Percentiles rank a stretch among this genome's conserved stretches.
Evolutionary conservation across 2,888 invertebrate species (phyloP).

Genomic region (Drosophila neonasuta): DNA sequence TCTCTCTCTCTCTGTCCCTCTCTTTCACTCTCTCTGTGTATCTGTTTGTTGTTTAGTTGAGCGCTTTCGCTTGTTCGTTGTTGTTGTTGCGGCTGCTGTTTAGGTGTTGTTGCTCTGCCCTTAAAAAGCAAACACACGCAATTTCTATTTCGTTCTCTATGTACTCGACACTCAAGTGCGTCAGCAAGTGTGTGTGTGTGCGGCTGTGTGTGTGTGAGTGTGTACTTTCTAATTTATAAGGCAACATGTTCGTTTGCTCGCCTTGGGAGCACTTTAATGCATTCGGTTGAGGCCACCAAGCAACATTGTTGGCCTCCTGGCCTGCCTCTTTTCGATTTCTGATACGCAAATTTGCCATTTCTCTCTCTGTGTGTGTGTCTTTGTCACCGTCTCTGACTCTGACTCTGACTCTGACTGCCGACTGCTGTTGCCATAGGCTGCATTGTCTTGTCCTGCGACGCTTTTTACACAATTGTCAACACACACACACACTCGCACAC

Average conservation of each 20-base stretch:
- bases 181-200: constrained; percentile 8
- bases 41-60: constrained; percentile 29
- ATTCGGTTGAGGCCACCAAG: constrained; percentile 47
- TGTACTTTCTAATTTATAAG: constrained; percentile 70
- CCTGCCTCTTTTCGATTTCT: constrained; percentile 59
- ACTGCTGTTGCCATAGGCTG: constrained; percentile 37
- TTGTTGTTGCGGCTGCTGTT: constrained; percentile 18
- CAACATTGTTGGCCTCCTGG: constrained; percentile 14
- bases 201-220: constrained; percentile 22
- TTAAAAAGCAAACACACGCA: constrained; percentile 65
- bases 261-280: constrained; percentile 67
- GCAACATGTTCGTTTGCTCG: constrained; percentile 63
- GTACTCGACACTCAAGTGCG: constrained; percentile 36
- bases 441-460: constrained; percentile 63
- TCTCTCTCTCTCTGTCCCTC: background rate
- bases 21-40: background rate
- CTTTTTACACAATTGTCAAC: constrained; percentile 73
- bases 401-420: constrained; percentile 1
- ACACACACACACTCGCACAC: constrained; percentile 41
- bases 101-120: constrained; percentile 36
- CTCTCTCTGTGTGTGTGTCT: background rate
- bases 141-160: constrained; percentile 63
- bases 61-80: constrained; percentile 49
- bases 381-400: constrained; percentile 22
- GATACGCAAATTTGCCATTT: constrained; percentile 64